Evolutionary conservation across 2,888 invertebrate genomes (phyloP).

Genomic region (Diarsia brunnea): DNA sequence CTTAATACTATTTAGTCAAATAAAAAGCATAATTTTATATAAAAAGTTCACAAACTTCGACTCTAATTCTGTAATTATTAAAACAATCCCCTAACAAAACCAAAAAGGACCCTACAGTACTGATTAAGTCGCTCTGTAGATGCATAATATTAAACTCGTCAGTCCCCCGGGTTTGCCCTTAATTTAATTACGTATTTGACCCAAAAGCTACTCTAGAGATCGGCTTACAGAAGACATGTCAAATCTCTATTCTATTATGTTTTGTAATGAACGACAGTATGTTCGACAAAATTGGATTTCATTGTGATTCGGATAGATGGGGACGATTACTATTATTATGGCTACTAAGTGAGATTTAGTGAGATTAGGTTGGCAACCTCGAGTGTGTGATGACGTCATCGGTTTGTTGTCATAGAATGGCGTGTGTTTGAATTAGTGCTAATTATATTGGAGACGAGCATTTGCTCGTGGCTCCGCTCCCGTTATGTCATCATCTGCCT

Average conservation of each 20-base stretch:
- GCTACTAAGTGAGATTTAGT: constrained; percentile 60
- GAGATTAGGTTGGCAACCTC: constrained; percentile 41
- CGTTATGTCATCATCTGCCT: too few species aligned
- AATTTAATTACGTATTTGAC: constrained; percentile 83
- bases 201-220: constrained; percentile 69
- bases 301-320: constrained; percentile 66
- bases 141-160: constrained; percentile 74
- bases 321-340: constrained; percentile 51
- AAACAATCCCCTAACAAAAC: constrained; percentile 18
- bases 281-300: constrained; percentile 68
- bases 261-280: constrained; percentile 68
- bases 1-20: too few species aligned
- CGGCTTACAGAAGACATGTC: constrained; percentile 73
- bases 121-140: constrained; percentile 60
- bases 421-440: background rate
- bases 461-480: too few species aligned
- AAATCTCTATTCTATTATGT: constrained; percentile 80
- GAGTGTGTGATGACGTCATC: constrained; percentile 27
- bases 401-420: background rate
- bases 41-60: background rate
- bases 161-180: constrained; percentile 71
- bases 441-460: background rate
- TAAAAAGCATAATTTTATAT: too few species aligned
- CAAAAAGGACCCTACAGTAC: constrained; percentile 42
- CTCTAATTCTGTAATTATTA: constrained; percentile 13